Evolutionary conservation across 2,888 invertebrate genomes (phyloP).

Genomic region (Limnephilus marmoratus): DNA sequence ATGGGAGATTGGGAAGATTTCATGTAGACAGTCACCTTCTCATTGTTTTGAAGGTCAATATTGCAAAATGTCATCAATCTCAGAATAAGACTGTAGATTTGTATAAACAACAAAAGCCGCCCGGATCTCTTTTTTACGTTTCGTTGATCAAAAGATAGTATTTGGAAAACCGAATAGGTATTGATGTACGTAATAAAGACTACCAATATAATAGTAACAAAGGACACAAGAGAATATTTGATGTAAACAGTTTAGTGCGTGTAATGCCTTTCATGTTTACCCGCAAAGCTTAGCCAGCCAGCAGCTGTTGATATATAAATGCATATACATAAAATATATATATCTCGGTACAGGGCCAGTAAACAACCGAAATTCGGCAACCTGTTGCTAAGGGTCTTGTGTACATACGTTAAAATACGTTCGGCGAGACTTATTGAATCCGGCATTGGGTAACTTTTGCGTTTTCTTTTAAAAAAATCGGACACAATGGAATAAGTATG

Average conservation of each 20-base stretch:
- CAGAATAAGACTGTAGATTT: too few species aligned
- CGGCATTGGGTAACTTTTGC: neutral
- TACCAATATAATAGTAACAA: neutral
- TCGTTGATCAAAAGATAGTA: neutral
- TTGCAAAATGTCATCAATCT: too few species aligned
- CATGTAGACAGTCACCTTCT: too few species aligned
- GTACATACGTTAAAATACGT: neutral
- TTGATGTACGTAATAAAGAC: neutral
- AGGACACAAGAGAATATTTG: neutral
- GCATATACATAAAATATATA: neutral
- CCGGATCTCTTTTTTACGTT: too few species aligned
- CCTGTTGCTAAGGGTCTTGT: constrained; percentile 55
- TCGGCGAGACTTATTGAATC: constrained; percentile 11
- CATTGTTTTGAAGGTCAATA: too few species aligned
- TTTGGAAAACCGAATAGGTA: neutral
- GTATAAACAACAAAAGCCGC: too few species aligned
- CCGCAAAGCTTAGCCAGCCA: constrained; percentile 44
- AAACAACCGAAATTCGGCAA: constrained; percentile 61
- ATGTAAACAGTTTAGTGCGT: neutral
- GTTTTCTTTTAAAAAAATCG: constrained; percentile 13
- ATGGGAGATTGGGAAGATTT: too few species aligned
- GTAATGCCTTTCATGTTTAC: constrained; percentile 42
- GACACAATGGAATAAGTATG: neutral
- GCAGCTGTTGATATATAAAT: constrained; percentile 50
- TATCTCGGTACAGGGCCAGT: constrained; percentile 51